Evolutionary conservation across 2,888 invertebrate genomes (phyloP).

Genomic region (Cephus pygmeus): DNA sequence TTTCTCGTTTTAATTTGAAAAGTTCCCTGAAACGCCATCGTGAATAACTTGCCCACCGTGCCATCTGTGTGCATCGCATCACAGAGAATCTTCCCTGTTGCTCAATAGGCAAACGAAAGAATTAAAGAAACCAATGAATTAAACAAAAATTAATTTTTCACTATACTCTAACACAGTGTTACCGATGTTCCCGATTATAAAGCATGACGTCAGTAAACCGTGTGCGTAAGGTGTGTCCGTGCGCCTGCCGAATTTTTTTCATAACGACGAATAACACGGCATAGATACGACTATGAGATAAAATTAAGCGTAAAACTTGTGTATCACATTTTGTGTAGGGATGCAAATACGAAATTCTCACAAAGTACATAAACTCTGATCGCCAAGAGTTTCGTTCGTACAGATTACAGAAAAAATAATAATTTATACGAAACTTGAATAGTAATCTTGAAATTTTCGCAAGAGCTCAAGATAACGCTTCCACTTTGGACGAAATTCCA

Average conservation of each 20-base stretch:
- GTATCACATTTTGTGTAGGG: not conserved
- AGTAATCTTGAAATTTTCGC: not conserved
- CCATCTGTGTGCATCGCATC: not conserved
- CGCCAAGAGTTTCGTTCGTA: not conserved
- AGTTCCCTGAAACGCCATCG: not conserved
- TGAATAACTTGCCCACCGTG: not conserved
- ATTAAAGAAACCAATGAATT: not conserved
- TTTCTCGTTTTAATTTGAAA: not conserved
- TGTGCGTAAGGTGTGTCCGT: conserved; percentile 20
- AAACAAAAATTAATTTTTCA: not conserved
- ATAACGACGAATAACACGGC: not conserved
- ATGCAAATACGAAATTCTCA: not conserved
- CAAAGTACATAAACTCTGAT: not conserved
- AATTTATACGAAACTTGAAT: not conserved
- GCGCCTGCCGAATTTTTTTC: conserved; percentile 17
- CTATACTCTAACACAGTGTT: not conserved
- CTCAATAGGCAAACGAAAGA: not conserved
- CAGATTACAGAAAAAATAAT: not conserved
- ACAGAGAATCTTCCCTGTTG: not conserved
- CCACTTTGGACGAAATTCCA: not conserved
- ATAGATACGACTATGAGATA: not conserved
- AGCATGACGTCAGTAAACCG: conserved; percentile 17
- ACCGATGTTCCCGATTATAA: conserved; percentile 5
- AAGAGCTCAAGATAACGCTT: not conserved
- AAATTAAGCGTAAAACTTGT: not conserved